Base-by-base conservation (phyloP, 2,113 vertebrate species). In the Megaceryle torquata region DNA sequence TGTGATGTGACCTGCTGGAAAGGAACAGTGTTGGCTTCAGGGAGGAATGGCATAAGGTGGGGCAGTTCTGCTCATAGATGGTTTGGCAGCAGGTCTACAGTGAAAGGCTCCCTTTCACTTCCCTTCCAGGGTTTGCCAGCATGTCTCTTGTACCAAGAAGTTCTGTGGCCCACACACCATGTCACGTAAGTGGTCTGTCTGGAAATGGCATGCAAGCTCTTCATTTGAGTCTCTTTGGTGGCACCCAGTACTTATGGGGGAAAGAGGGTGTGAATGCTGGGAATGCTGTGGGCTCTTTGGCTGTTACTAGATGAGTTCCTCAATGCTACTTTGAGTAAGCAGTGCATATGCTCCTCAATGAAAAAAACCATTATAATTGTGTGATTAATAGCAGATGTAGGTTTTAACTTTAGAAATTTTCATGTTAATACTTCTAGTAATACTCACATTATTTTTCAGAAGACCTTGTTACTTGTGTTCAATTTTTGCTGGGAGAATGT, bases 11-110 rank as follows among this genome's bases (percentile, higher is more conserved):
- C 48, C 39, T 18, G 29, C 70, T 48, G 71, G 67, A 67, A 72
- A 69, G 41, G 54, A 59, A 5, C 1, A 1, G 37, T 13, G 59
- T 15, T 57, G 64, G 6, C 50, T 84, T 63, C 43, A 18, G 4
- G 4, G 57, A 37, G n/a, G 15, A 77, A 44, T 0, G 0, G 53
- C 2, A 22, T 7, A 31, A 46, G 22, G 44, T 0, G 0, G 18
- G 39, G 41, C 71, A 86, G 71, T 44, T 82, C 50, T 76, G 28
- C 13, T 1, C 1, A 4, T 61, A 46, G 63, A 64, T 77, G 37
- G 51, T 83, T 44, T 57, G 76, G 80, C 72, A 74, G 60, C 69
- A 63, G 72, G 11, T 70, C 54, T 82, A 54, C 69, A 39, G 53
- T 79, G 57, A 67, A 48, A 51, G 35, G 9, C 26, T 86, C 16